Conservation (phyloP, 2,888 invertebrate species). For the Dysmachus trigonus region DNA sequence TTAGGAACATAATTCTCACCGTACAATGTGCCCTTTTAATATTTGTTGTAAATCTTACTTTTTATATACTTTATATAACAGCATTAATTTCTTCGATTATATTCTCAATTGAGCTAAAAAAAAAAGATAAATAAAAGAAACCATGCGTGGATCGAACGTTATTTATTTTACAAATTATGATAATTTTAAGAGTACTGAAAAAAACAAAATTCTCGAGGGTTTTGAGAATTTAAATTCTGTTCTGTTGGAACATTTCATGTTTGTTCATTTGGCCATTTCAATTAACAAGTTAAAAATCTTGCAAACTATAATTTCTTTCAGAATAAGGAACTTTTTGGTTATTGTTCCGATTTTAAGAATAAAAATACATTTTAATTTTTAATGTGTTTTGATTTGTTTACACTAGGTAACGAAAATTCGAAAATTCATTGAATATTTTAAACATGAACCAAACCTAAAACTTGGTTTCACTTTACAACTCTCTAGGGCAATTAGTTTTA, state of each 20-base stretch:
- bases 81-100: not conserved
- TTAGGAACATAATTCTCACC: not conserved
- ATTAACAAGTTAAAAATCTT: not conserved
- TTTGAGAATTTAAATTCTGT: not conserved
- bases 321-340: not conserved
- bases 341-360: not conserved
- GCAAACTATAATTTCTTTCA: not conserved
- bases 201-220: not conserved
- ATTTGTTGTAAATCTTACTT: conserved; percentile 20
- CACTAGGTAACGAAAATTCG: not conserved
- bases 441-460: not conserved
- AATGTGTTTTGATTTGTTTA: no score
- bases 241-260: not conserved
- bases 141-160: not conserved
- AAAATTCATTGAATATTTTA: not conserved
- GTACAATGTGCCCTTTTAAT: conserved; percentile 30
- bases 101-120: not conserved
- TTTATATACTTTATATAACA: conserved; percentile 7
- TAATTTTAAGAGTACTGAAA: not conserved
- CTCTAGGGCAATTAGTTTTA: not conserved
- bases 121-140: not conserved
- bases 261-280: not conserved
- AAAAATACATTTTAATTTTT: not conserved
- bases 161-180: not conserved
- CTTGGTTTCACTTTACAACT: not conserved